phyloP scores from a whole-genome alignment of 2,113 vertebrate species.

The Hemiprocne comata region DNA sequence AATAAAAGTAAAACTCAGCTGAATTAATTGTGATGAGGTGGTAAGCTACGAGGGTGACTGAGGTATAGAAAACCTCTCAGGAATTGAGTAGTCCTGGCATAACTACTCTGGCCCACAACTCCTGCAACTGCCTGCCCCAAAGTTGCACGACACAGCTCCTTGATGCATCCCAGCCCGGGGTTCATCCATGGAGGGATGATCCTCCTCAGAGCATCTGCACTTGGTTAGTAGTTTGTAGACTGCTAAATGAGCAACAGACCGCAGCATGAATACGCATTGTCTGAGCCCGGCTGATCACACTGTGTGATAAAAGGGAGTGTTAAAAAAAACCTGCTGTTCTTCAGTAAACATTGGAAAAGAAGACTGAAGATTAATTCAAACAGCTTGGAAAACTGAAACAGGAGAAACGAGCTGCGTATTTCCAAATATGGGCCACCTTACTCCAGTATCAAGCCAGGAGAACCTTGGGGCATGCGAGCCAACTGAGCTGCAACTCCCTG shows the following conservation, averaged over 20 bases:
- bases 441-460: conserved; percentile 19
- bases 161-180: fast-evolving
- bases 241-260: conserved; percentile 61
- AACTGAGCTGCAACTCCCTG: conserved; percentile 38
- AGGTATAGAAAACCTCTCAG: background rate
- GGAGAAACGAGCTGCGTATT: conserved; percentile 33
- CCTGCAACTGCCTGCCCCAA: fast-evolving
- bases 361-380: conserved; percentile 65
- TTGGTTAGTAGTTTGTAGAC: conserved; percentile 55
- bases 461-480: conserved; percentile 3
- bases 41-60: background rate
- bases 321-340: conserved; percentile 62
- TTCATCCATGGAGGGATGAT: background rate
- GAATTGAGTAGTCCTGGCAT: background rate
- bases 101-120: fast-evolving
- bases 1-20: background rate
- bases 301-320: conserved; percentile 57
- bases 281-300: conserved; percentile 57
- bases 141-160: fast-evolving
- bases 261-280: conserved; percentile 50
- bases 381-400: conserved; percentile 57
- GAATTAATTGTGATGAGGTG: background rate
- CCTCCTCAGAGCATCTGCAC: conserved; percentile 28
- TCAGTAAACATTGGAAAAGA: conserved; percentile 70
- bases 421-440: conserved; percentile 66